These are phyloP conservation scores for Orthosia gothica DNA, from an alignment of 2,888 invertebrate genomes.

Conservation along the genomic window DNA sequence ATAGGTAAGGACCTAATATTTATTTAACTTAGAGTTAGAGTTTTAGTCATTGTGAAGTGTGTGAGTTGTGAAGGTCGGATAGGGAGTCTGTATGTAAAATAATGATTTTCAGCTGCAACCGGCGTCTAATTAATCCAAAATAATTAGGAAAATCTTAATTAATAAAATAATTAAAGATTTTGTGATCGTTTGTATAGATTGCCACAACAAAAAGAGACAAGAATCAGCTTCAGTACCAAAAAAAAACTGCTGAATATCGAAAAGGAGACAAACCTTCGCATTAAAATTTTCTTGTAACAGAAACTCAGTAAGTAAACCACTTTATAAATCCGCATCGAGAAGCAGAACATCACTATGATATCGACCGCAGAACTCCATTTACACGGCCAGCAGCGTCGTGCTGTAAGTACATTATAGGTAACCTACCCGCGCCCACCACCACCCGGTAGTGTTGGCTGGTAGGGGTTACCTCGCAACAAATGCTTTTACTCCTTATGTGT, in stretches of 20 bases:
- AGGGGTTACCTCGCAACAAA: slow-evolving; percentile 53
- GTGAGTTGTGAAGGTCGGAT: too few species aligned
- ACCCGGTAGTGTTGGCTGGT: slow-evolving; percentile 46
- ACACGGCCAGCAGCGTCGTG: slow-evolving; percentile 65
- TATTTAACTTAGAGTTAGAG: too few species aligned
- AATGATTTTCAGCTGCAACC: too few species aligned
- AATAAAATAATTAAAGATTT: too few species aligned
- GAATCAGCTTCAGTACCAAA: too few species aligned
- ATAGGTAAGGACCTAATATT: too few species aligned
- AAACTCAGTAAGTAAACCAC: neutral
- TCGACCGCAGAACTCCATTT: slow-evolving; percentile 83
- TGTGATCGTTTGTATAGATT: too few species aligned
- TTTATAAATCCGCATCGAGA: slow-evolving; percentile 46
- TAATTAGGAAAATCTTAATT: too few species aligned
- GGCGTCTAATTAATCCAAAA: too few species aligned
- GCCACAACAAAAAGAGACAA: neutral
- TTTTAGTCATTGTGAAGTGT: too few species aligned
- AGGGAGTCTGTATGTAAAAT: too few species aligned
- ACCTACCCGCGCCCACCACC: slow-evolving; percentile 41
- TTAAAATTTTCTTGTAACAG: neutral
- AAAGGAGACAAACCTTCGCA: neutral
- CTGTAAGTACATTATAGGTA: slow-evolving; percentile 56
- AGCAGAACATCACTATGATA: slow-evolving; percentile 76
- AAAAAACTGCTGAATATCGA: too few species aligned
- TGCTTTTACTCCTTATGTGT: slow-evolving; percentile 35